These are phyloP conservation scores for Conger conger DNA, from an alignment of 2,113 vertebrate genomes.

Conservation along the genomic window DNA sequence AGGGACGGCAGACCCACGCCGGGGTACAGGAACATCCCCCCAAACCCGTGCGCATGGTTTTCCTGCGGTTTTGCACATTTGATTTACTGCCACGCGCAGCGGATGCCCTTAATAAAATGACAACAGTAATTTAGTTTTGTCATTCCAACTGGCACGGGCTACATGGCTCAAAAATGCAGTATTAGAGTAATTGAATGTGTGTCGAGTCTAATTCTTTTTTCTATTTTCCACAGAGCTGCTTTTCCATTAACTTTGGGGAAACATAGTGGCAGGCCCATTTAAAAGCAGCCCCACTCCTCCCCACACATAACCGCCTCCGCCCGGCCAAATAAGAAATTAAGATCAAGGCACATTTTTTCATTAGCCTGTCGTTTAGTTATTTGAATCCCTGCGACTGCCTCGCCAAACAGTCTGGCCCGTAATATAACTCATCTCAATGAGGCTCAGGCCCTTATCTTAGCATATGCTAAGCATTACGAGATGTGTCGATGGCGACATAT, in stretches of 20 bases:
- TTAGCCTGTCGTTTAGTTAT: slow-evolving; percentile 77
- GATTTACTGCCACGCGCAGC: slow-evolving; percentile 79
- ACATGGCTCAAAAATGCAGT: slow-evolving; percentile 98
- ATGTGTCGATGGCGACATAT: slow-evolving; percentile 91
- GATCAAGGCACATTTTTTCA: slow-evolving; percentile 87
- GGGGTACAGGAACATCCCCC: slow-evolving; percentile 83
- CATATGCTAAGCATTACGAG: slow-evolving; percentile 94
- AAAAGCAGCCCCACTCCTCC: slow-evolving; percentile 88
- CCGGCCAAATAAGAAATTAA: slow-evolving; percentile 91
- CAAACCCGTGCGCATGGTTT: slow-evolving; percentile 80
- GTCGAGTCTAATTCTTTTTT: slow-evolving; percentile 94
- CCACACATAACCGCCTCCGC: slow-evolving; percentile 86
- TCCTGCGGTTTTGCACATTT: slow-evolving; percentile 80
- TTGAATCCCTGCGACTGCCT: slow-evolving; percentile 75
- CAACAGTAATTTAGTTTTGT: slow-evolving; percentile 94
- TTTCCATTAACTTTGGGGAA: slow-evolving; percentile 99
- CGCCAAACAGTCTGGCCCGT: slow-evolving; percentile 74
- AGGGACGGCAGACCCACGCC: slow-evolving; percentile 77
- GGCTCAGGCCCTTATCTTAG: slow-evolving; percentile 84
- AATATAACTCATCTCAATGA: slow-evolving; percentile 91
- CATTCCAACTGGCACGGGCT: slow-evolving; percentile 89
- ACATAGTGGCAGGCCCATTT: slow-evolving; percentile 98
- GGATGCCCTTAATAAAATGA: slow-evolving; percentile 87
- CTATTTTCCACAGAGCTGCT: slow-evolving; percentile 97
- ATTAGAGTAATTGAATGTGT: slow-evolving; percentile 91